These are phyloP conservation scores for Micromesistius poutassou DNA, from an alignment of 2,797 vertebrate species.

Conservation along the genomic window DNA sequence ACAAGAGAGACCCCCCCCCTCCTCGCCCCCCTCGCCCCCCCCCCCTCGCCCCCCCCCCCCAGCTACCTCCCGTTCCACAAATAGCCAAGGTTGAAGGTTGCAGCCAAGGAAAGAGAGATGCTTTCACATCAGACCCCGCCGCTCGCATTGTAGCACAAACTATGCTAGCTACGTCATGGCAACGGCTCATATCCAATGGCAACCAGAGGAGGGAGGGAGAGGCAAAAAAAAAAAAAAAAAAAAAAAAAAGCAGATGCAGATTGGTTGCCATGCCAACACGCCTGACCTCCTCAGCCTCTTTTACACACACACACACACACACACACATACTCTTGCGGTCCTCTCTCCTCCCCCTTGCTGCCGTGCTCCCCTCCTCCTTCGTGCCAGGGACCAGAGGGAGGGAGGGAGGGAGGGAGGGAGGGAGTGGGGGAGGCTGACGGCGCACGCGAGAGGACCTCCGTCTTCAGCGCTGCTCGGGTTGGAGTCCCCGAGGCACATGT, in stretches of 20 bases:
- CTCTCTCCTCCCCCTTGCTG: background rate
- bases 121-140: constrained; percentile 9
- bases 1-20: background rate
- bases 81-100: constrained; percentile 25
- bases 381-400: constrained; percentile 13
- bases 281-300: constrained; percentile 45
- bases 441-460: background rate
- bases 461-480: background rate
- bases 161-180: constrained; percentile 3
- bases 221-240: background rate
- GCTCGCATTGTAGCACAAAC: background rate
- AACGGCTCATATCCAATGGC: constrained; percentile 32
- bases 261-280: constrained; percentile 50
- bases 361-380: constrained; percentile 11
- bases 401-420: background rate
- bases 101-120: background rate
- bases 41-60: background rate
- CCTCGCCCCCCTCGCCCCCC: background rate
- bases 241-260: constrained; percentile 37
- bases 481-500: background rate
- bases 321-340: background rate
- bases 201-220: constrained; percentile 4
- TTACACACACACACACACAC: background rate
- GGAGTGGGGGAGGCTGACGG: background rate
- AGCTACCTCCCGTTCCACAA: background rate